phyloP scores from a whole-genome alignment of 2,888 invertebrate genomes.

The Pyralis farinalis region DNA sequence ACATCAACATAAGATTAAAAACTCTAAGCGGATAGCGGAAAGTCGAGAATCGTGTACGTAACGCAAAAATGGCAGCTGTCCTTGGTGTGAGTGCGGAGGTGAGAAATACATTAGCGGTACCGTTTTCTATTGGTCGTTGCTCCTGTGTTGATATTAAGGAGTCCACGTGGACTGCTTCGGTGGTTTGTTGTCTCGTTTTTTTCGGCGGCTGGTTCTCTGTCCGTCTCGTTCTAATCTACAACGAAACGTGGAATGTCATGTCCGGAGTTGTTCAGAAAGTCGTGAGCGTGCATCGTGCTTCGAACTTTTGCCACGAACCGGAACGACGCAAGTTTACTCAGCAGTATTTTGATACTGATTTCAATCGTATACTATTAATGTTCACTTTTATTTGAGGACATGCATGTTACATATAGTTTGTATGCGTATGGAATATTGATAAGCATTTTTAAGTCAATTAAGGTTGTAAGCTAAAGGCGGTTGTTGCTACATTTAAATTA shows the following conservation, averaged over 20 bases:
- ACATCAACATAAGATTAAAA: constrained; percentile 47
- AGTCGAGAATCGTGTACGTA: constrained; percentile 61
- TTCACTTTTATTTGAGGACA: constrained; percentile 28
- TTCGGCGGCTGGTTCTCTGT: constrained; percentile 67
- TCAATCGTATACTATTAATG: constrained; percentile 27
- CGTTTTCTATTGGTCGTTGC: constrained; percentile 81
- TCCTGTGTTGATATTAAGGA: constrained; percentile 79
- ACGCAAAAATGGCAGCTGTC: constrained; percentile 59
- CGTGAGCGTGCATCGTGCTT: constrained; percentile 81
- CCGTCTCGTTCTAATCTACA: constrained; percentile 80
- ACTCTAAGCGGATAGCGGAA: constrained; percentile 44
- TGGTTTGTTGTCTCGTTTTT: constrained; percentile 77
- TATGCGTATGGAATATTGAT: constrained; percentile 58
- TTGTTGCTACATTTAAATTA: constrained; percentile 82
- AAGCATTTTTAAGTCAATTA: constrained; percentile 82
- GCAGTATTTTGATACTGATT: constrained; percentile 29
- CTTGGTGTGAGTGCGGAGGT: constrained; percentile 80
- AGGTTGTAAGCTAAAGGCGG: constrained; percentile 81
- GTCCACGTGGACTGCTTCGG: constrained; percentile 78
- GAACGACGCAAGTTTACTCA: constrained; percentile 48
- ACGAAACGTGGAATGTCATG: constrained; percentile 81
- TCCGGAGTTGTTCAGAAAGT: constrained; percentile 81
- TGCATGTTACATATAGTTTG: constrained; percentile 32
- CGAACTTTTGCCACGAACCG: constrained; percentile 48
- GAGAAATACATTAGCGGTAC: constrained; percentile 82